Evolutionary conservation across 2,888 invertebrate genomes (phyloP).

Genomic region (Leptopilina syphax): DNA sequence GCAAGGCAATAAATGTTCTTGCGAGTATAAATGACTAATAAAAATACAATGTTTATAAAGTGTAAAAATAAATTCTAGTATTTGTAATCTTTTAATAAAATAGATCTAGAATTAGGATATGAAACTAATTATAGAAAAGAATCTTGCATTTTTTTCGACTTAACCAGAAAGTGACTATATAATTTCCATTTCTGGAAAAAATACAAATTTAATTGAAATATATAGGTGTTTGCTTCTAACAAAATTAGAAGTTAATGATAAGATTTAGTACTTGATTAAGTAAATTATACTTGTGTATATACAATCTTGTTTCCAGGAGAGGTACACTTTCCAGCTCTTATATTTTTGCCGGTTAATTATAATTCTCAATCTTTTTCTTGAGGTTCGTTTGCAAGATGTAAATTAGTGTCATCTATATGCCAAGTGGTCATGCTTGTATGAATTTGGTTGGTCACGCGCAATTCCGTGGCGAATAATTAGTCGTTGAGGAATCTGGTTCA

Average conservation of each 20-base stretch:
- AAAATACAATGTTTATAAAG: no score
- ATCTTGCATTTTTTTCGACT: no score
- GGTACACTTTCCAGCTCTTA: background rate
- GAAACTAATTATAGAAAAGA: no score
- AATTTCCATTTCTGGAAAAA: no score
- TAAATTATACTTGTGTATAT: background rate
- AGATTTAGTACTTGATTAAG: background rate
- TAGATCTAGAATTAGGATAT: no score
- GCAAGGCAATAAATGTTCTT: slow-evolving; percentile 14
- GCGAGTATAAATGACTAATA: background rate
- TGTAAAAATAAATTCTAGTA: no score
- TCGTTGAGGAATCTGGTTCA: slow-evolving; percentile 31
- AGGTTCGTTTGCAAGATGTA: slow-evolving; percentile 20
- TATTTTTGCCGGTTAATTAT: background rate
- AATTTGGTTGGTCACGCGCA: slow-evolving; percentile 48
- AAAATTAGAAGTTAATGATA: no score
- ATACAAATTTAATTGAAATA: no score
- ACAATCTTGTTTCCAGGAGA: background rate
- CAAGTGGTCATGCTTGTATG: slow-evolving; percentile 43
- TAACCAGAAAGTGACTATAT: no score
- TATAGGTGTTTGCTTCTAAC: no score
- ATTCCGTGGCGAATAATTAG: slow-evolving; percentile 47
- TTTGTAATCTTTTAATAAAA: no score
- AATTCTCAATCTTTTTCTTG: slow-evolving; percentile 2
- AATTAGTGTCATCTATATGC: slow-evolving; percentile 36